phyloP scores from a whole-genome alignment of 2,888 invertebrate species.

The Lepidonotus clava region DNA sequence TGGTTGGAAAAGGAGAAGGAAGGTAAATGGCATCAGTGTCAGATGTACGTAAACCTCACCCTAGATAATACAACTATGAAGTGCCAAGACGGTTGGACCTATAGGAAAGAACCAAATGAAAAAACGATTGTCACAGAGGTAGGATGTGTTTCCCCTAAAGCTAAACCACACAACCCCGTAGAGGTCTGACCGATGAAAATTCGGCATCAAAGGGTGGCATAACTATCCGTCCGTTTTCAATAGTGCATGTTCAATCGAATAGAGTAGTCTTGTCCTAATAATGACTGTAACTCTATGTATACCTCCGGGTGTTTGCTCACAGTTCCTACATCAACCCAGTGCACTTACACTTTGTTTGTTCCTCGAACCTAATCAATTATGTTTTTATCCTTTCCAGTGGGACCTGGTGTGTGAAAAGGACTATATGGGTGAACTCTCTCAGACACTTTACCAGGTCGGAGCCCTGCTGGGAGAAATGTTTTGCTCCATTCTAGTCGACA shows the following conservation, averaged over 20 bases:
- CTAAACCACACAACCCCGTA: too few relatives aligned
- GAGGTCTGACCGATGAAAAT: too few relatives aligned
- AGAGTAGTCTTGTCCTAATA: too few relatives aligned
- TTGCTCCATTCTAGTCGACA: conserved; percentile 12
- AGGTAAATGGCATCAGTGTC: conserved; percentile 22
- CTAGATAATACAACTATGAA: not conserved
- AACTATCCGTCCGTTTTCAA: too few relatives aligned
- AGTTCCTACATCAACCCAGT: too few relatives aligned
- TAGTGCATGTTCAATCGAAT: too few relatives aligned
- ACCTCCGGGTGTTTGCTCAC: too few relatives aligned
- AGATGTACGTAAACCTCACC: conserved; percentile 26
- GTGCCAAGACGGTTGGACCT: conserved; percentile 47
- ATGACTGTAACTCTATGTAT: too few relatives aligned
- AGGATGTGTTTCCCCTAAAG: not conserved
- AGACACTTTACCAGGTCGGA: conserved; percentile 49
- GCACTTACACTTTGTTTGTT: too few relatives aligned
- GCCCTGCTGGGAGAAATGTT: conserved; percentile 29
- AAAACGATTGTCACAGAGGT: conserved; percentile 46
- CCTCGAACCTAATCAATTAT: too few relatives aligned
- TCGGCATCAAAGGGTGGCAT: too few relatives aligned
- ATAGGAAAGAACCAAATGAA: not conserved
- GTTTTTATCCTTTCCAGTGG: conserved; percentile 39
- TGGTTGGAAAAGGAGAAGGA: not conserved
- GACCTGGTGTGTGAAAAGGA: conserved; percentile 48
- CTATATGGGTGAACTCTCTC: conserved; percentile 41